Conservation (phyloP, 2,797 vertebrate species). For the Cossypha heuglini region DNA sequence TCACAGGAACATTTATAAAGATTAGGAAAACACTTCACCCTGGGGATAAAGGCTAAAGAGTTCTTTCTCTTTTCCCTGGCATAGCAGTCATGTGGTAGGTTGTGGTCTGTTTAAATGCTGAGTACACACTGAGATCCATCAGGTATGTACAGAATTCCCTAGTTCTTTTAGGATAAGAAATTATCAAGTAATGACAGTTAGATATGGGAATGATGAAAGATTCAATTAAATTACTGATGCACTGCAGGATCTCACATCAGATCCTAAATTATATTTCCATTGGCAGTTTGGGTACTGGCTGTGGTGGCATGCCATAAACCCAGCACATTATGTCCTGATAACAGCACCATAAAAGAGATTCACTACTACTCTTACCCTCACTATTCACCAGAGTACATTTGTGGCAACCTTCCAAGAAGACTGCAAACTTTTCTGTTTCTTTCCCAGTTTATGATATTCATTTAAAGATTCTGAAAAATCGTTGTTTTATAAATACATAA, state of each 20-base stretch:
- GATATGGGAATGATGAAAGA: constrained; percentile 41
- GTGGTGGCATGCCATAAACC: constrained; percentile 49
- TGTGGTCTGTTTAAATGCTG: not conserved
- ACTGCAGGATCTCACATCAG: constrained; percentile 34
- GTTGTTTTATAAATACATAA: not conserved
- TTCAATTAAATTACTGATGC: constrained; percentile 54
- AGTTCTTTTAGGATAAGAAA: constrained; percentile 19
- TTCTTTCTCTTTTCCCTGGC: not conserved
- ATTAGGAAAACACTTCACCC: not conserved
- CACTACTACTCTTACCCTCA: constrained; percentile 52
- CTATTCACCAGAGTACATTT: constrained; percentile 47
- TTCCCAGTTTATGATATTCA: not conserved
- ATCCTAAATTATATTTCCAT: constrained; percentile 58
- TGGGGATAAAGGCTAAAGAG: not conserved
- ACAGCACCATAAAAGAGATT: constrained; percentile 65
- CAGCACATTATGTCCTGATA: constrained; percentile 56
- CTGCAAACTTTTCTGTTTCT: constrained; percentile 21
- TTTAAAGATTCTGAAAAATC: not conserved
- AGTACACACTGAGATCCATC: not conserved
- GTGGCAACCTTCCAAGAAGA: constrained; percentile 47
- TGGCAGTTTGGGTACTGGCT: constrained; percentile 44
- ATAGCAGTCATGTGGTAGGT: not conserved
- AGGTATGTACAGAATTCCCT: not conserved
- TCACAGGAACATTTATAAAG: not conserved
- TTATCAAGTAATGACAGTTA: constrained; percentile 29